Percentiles rank a stretch among this genome's conserved stretches.
phyloP scores from a whole-genome alignment of 2,888 invertebrate genomes.

The Amitus sp. region DNA sequence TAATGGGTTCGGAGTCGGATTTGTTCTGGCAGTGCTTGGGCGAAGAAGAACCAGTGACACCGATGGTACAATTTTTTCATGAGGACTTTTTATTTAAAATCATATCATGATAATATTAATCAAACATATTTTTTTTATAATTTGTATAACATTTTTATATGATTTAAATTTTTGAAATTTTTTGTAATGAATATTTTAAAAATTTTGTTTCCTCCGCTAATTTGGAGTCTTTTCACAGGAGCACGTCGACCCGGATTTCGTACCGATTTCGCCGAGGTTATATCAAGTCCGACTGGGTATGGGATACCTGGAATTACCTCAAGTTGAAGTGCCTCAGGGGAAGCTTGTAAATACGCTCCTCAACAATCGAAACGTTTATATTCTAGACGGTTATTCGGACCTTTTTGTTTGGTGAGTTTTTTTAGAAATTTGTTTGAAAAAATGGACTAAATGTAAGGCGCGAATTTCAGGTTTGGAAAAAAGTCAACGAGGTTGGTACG shows the following conservation, averaged over 20 bases:
- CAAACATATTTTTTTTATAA: too few relatives aligned
- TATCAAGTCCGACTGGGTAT: conserved; percentile 97
- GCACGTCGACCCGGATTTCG: conserved; percentile 76
- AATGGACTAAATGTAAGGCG: too few relatives aligned
- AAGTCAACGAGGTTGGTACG: conserved; percentile 95
- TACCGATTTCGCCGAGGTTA: conserved; percentile 77
- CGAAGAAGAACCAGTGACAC: conserved; percentile 60
- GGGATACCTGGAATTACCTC: conserved; percentile 98
- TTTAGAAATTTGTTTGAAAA: background rate
- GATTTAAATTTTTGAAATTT: too few relatives aligned
- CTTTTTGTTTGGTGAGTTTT: conserved; percentile 89
- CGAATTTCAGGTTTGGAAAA: conserved; percentile 94
- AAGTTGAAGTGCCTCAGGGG: conserved; percentile 82
- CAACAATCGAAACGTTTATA: conserved; percentile 92
- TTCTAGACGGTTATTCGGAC: conserved; percentile 93
- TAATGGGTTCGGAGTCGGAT: conserved; percentile 82
- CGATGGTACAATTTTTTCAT: conserved; percentile 61
- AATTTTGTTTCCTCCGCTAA: too few relatives aligned
- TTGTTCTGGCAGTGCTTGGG: conserved; percentile 87
- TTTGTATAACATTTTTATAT: too few relatives aligned
- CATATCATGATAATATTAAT: too few relatives aligned
- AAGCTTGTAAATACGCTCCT: conserved; percentile 82
- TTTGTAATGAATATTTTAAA: too few relatives aligned
- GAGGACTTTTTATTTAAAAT: too few relatives aligned
- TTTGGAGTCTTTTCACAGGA: too few relatives aligned